These are phyloP conservation scores for Myotis findleyi DNA, from an alignment of 2,797 vertebrate genomes.

Conservation along the genomic window DNA sequence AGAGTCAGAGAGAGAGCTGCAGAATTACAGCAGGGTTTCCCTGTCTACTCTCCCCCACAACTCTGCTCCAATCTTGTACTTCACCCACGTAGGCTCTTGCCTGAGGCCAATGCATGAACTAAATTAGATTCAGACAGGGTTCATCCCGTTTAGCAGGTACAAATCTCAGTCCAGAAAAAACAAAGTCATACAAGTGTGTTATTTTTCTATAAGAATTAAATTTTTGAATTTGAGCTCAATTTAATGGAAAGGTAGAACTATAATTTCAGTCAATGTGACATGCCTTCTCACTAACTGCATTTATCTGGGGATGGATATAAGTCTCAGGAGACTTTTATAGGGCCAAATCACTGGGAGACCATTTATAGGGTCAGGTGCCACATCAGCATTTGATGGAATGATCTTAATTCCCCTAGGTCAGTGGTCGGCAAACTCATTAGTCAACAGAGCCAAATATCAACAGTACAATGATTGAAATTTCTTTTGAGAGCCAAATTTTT, in stretches of 20 bases:
- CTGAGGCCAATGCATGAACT: not conserved
- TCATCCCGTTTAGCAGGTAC: not conserved
- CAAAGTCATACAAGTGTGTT: not conserved
- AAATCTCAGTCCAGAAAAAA: not conserved
- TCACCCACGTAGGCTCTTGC: not conserved
- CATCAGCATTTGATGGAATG: not conserved
- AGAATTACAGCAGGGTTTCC: not conserved
- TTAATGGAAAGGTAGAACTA: constrained; percentile 21
- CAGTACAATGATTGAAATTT: too few species aligned
- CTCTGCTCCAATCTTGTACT: not conserved
- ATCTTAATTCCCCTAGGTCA: not conserved
- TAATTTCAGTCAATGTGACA: not conserved
- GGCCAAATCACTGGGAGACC: not conserved
- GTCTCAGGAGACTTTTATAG: not conserved
- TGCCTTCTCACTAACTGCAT: not conserved
- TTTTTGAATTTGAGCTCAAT: not conserved
- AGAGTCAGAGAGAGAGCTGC: not conserved
- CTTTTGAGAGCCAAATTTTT: too few species aligned
- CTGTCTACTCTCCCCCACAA: not conserved
- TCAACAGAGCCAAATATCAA: too few species aligned
- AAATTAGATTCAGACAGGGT: not conserved
- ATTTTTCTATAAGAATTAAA: constrained; percentile 5
- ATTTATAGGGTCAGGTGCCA: not conserved
- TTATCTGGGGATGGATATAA: not conserved
- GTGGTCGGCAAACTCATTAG: too few species aligned